These are phyloP conservation scores for Planiliza haematocheilus DNA, from an alignment of 2,113 vertebrate genomes.

Conservation along the genomic window DNA sequence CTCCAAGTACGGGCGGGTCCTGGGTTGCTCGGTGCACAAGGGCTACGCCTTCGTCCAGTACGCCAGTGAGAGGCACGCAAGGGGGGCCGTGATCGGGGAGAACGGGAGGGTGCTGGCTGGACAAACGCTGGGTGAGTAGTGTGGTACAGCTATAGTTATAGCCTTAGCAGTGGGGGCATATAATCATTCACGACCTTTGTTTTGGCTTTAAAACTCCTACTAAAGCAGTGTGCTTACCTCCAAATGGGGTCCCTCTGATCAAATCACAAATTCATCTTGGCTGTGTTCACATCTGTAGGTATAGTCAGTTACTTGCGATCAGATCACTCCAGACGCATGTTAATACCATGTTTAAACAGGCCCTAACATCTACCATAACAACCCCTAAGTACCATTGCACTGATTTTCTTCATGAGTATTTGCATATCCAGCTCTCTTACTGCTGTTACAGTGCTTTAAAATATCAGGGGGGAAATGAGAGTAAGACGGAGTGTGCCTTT, in stretches of 20 bases:
- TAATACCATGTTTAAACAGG: too few species aligned
- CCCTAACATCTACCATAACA: too few species aligned
- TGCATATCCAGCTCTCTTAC: background rate
- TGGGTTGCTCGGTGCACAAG: conserved; percentile 86
- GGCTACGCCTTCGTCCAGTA: conserved; percentile 97
- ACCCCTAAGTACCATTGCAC: conserved; percentile 3
- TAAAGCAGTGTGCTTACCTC: too few species aligned
- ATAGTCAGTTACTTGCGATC: too few species aligned
- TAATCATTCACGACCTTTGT: background rate
- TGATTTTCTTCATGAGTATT: background rate
- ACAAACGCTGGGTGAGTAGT: conserved; percentile 89
- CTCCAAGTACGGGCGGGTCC: conserved; percentile 92
- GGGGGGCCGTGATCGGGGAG: conserved; percentile 92
- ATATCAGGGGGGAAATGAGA: conserved; percentile 23
- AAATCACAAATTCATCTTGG: too few species aligned
- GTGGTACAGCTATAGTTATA: background rate
- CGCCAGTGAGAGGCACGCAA: conserved; percentile 90
- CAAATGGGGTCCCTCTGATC: too few species aligned
- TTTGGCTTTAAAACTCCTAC: too few species aligned
- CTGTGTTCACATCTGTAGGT: too few species aligned
- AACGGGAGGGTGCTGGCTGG: conserved; percentile 92
- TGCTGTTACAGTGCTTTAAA: background rate
- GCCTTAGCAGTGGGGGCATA: background rate
- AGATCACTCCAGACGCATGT: too few species aligned
- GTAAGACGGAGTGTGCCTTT: conserved; percentile 16